Base-by-base conservation (phyloP, 2,113 vertebrate species). In the Strix uralensis region DNA sequence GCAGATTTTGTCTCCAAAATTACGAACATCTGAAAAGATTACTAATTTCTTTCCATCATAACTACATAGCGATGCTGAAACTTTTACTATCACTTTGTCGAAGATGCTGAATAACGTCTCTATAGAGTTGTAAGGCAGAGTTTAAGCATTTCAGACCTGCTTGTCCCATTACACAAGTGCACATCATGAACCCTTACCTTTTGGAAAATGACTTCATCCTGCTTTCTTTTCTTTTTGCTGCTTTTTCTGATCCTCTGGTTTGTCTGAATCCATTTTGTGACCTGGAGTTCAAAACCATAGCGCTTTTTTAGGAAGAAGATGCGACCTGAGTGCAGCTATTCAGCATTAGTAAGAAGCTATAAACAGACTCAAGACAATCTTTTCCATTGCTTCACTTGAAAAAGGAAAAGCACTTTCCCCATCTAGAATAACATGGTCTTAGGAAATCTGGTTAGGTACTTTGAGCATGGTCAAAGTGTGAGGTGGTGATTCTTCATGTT, bases 241-340 rank as follows among this genome's bases (percentile, higher is more conserved):
- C 98, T 97, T 98, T 98, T 99, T 97, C 98, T 98, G 91, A 98
- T 96, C 97, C 95, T 98, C 92, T 71, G 97, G 97, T 98, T 99
- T 97, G 96, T 69, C 88, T 97, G 98, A 98, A 98, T 98, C 99
- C 99, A 99, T 98, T 99, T 99, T 96, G 95, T 85, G 96, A 99
- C 99, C 99, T 99, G 98, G 78, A 97, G 98, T 98, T 97, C 86
- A 98, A 97, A 96, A 97, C 29, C 86, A 97, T 18, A 94, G 42
- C 27, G 77, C 79, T 88, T 97, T 89, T 96, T 95, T 81, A 97
- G 90, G 44, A 59, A 73, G 84, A 94, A 88, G 90, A 94, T n/a
- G 89, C n/a, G 71, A 92, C 81, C 81, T 21, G 67, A 86, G 79
- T 63, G 79, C 74, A 92, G 92, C 95, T 90, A 88, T 86, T 93